Evolutionary conservation across 2,113 vertebrate genomes (phyloP).

Genomic region (Strix aluco): DNA sequence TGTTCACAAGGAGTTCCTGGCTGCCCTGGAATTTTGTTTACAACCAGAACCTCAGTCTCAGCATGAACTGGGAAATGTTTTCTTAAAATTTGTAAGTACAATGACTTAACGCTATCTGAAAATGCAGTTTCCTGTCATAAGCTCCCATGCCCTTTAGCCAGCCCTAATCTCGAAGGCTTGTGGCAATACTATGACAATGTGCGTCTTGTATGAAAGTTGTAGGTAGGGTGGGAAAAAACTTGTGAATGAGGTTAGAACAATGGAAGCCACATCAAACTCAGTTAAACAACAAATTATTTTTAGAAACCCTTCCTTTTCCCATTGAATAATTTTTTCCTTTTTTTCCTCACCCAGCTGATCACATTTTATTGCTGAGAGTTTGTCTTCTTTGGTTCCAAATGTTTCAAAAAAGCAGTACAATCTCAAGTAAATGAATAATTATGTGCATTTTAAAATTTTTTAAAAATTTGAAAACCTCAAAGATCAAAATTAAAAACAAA

Average conservation of each 20-base stretch:
- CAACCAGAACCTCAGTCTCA: slow-evolving; percentile 93
- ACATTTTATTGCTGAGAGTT: not conserved
- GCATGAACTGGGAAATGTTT: slow-evolving; percentile 92
- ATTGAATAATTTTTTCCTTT: not conserved
- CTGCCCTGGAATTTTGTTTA: slow-evolving; percentile 85
- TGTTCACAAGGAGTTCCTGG: slow-evolving; percentile 90
- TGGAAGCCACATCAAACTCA: not conserved
- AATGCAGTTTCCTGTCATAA: slow-evolving; percentile 69
- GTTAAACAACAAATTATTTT: not conserved
- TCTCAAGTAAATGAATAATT: not conserved
- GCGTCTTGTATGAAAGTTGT: slow-evolving; percentile 60
- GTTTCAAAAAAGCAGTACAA: not conserved
- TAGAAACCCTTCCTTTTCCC: slow-evolving; percentile 8
- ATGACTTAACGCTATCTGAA: slow-evolving; percentile 46
- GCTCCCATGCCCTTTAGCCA: not conserved
- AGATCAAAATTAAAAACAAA: not conserved
- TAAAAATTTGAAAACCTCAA: not conserved
- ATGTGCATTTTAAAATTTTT: not conserved
- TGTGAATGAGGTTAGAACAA: slow-evolving; percentile 25
- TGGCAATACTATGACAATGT: slow-evolving; percentile 62
- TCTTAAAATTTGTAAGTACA: slow-evolving; percentile 94
- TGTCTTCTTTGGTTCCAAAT: not conserved
- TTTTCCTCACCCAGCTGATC: not conserved
- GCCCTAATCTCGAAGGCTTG: not conserved
- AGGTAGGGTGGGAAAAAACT: slow-evolving; percentile 72